Base-by-base conservation (phyloP, 2,113 vertebrate genomes). In the Scartelaos histophorus region DNA sequence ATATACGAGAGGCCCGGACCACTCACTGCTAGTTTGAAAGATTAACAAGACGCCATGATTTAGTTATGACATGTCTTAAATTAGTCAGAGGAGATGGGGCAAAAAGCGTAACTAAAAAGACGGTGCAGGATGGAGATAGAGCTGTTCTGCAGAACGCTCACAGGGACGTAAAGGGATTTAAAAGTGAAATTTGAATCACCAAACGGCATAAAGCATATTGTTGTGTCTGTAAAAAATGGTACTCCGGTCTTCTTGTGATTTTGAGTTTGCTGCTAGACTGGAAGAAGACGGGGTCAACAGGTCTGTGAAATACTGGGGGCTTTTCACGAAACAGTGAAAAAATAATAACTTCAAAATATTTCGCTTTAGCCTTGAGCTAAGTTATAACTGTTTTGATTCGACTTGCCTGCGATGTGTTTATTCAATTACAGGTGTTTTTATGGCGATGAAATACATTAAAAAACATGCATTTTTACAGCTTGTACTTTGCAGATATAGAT, bases 21-120 rank as follows among this genome's bases (percentile, higher is more conserved):
- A 75, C 77, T 60, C 70, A 86, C 76, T 78, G 85, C 74, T 56
- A 80, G 79, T 84, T 81, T 76, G 71, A 83, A 76, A 89, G 90
- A 88, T 90, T 89, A 86, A 89, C 82, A 84, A 80, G 84, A 80
- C 82, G 74, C 88, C 85, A 84, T 21, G 17, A 82, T 79, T 87
- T 81, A 80, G 80, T 82, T 82, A 79, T 88, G 89, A 91, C 86
- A 86, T 73, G 71, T 89, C 75, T 82, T 81, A 87, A 88, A 85
- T 86, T 83, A 89, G 82, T 81, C 81, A 71, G 71, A 1, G 38
- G 45, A 67, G 76, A 70, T 74, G 71, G 75, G 64, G 67, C 73
- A 79, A 73, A 84, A 73, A 78, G 85, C 79, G 79, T 83, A 79
- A 84, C 77, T 75, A 78, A 66, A 67, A 47, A 61, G 24, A 61